Evolutionary conservation across 2,888 invertebrate species (phyloP), one percentile per base, ranked within the genome.

Genomic region (Brachynemurus nebulosus): DNA sequence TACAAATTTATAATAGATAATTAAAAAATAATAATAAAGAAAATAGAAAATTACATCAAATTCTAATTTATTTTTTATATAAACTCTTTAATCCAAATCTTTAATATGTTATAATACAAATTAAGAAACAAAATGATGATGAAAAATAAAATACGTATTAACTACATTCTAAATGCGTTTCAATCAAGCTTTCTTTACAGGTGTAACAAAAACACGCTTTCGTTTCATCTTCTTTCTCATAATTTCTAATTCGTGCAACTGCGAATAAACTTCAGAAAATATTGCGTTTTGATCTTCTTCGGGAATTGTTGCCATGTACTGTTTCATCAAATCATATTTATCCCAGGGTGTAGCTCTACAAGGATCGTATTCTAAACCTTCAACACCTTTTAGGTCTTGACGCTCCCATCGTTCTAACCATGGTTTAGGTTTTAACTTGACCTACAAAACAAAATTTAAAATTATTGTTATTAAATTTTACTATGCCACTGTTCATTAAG

Each of bases 321-420:
- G 73, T 62, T 86, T 86, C 92, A 97, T 93, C 42, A 97, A 67
- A 65, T 97, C 96, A 64, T 80, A 89, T 69, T 90, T 84, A 59
- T 86, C 86, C 78, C 85, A 88, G 0, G 89, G 88, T 51, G 71
- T 81, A 35, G 70, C 74, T 23, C 71, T 59, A 42, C 70, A 59
- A 50, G 74, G 67, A 4, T 80, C 73, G 43, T 74, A 70, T 18
- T 54, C 56, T 48, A 59, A 57, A 50, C 57, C 60, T 51, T 61
- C 61, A 4, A 90, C 68, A 7, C 92, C 92, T 60, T 80, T 72
- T 46, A 89, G 65, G 52, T 82, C 71, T 57, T 81, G 74, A 25
- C 80, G 66, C 59, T 91, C 91, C 90, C 93, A 98, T 50, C 85
- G 74, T 54, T 80, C 78, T n/a, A 80, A 60, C 97, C 97, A 98